Evolutionary conservation across 2,113 vertebrate species (phyloP), one percentile per base, ranked within the genome.

Genomic region (rabbit (Oryctolagus cuniculus)): DNA sequence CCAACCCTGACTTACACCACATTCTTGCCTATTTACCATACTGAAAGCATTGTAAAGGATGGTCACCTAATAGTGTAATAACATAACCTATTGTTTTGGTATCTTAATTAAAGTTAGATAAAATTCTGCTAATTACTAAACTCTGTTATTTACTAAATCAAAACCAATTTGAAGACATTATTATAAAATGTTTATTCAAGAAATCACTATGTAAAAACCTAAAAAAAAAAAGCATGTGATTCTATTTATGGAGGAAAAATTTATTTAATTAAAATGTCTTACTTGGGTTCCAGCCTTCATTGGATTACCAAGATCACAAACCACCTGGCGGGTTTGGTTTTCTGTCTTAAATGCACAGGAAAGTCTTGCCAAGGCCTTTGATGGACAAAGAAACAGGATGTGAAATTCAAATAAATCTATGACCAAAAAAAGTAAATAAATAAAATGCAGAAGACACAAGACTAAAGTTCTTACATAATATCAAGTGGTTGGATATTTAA

Each of bases 261-360:
- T 5, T 16, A 74, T 0, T 64, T 25, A 63, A 74, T 31, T 82
- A 93, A 91, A 91, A 79, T 22, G 29, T 21, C 98, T 98, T 96
- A 99, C 99, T 98, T 99, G 99, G 75, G 99, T 99, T 97, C 99
- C 99, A 89, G 98, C 99, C 96, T 99, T 99, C 99, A 99, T 99
- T 64, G 99, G 99, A 97, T 99, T 99, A 90, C 99, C 99, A 94
- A 99, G 98, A 96, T 99, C 99, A 98, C 99, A 99, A 64, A 99
- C 99, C 15, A 99, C 99, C 97, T 99, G 97, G 84, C 99, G 99
- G 88, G 99, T 99, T 97, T 99, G 98, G 97, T 99, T 99, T 96
- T 99, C 99, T 63, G 98, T 99, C 98, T 99, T 99, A 97, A 99
- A 99, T 0, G 99, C 99, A 96, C 99, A 99, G 1, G 99, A 99